Base-by-base conservation (phyloP, 2,888 invertebrate genomes). In the Acleris literana region DNA sequence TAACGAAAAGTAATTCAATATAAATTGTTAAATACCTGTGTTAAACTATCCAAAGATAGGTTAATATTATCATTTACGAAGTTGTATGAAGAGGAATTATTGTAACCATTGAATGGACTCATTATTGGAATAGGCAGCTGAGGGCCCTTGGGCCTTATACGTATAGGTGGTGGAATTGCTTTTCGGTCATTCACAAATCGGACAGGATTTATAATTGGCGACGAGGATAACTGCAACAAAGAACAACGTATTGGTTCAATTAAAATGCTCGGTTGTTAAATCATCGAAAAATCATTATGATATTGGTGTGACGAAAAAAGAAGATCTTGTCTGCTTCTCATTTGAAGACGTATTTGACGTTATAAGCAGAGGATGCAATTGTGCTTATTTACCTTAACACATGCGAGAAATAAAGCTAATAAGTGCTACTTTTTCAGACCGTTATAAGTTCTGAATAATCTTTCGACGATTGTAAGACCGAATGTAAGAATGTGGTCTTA, bases 41-140 rank as follows among this genome's bases (percentile, higher is more conserved):
- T 93, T 69, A 93, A 81, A 75, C 78, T 92, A 68, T 93, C 93
- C 70, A 93, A 67, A 22, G 93, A 93, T 53, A 93, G 80, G 77
- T 93, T 93, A 7, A 93, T 87, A 71, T 88, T 91, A 70, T 93
- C 92, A 75, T 80, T 81, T 29, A 72, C 71, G 58, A 73, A 72
- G 64, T 78, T 72, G 29, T 70, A 81, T 13, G 74, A 20, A 63
- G 71, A 74, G n/a, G 68, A 67, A 70, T 70, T 78, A 59, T 72
- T 79, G 70, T 76, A 85, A 20, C 90, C 90, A 76, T 91, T 90
- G 64, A 71, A 90, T 46, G 71, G 71, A 54, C 71, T 72, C 18
- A 79, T 64, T 16, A 79, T 70, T 7, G 72, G 69, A 49, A 82
- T 73, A 0, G 82, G 75, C 68, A 82, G 70, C 49, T 74, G 72